Conservation (phyloP, 2,888 invertebrate genomes). For the Phortica magna region DNA sequence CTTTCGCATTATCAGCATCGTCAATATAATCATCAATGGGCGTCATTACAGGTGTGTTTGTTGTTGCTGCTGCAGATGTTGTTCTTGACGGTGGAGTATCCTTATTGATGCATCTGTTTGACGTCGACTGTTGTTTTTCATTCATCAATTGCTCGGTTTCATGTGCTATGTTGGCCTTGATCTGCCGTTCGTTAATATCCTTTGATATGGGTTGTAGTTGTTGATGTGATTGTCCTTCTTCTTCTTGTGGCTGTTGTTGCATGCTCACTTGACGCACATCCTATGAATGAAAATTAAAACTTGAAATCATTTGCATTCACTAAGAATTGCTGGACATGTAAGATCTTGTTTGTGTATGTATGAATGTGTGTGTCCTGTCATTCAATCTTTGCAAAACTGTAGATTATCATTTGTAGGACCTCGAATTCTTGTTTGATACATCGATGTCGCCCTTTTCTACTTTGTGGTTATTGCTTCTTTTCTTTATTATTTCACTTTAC, state of each 20-base stretch:
- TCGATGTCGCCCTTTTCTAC: too few relatives aligned
- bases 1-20: conserved; percentile 7
- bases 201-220: conserved; percentile 7
- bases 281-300: conserved; percentile 23
- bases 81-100: conserved; percentile 12
- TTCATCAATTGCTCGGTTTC: conserved; percentile 33
- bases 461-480: neutral
- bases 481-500: neutral
- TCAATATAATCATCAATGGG: conserved; percentile 40
- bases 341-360: neutral
- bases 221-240: conserved; percentile 35
- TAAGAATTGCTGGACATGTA: too few relatives aligned
- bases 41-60: conserved; percentile 32
- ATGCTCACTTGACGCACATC: conserved; percentile 17
- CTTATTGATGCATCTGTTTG: conserved; percentile 19
- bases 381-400: neutral
- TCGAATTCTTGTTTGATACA: neutral
- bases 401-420: neutral
- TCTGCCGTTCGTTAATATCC: conserved; percentile 26
- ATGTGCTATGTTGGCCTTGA: conserved; percentile 15
- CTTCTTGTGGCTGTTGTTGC: conserved; percentile 22
- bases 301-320: conserved; percentile 9
- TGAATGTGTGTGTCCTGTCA: neutral
- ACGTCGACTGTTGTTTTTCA: conserved; percentile 31
- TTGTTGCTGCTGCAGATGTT: conserved; percentile 32